These are phyloP conservation scores for Cheilosia grossa DNA, from an alignment of 2,888 invertebrate species.

Conservation along the genomic window DNA sequence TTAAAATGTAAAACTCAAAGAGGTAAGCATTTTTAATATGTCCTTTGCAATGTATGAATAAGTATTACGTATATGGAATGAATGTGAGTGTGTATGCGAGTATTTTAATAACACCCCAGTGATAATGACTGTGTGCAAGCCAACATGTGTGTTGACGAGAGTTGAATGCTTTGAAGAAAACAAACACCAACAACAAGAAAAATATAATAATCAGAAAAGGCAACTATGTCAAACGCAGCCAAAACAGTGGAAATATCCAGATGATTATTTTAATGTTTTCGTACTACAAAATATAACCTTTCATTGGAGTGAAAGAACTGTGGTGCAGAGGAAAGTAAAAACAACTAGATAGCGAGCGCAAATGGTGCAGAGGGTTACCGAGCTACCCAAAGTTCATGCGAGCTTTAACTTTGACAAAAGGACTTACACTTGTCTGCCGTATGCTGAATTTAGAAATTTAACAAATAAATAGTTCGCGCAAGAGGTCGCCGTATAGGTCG, in stretches of 20 bases:
- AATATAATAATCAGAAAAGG: conserved; percentile 45
- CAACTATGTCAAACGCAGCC: conserved; percentile 65
- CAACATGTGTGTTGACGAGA: conserved; percentile 38
- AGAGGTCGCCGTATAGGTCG: no score
- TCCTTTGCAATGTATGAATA: conserved; percentile 70
- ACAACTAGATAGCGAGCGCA: no score
- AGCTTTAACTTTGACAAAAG: no score
- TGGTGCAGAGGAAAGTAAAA: no score
- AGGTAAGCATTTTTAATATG: conserved; percentile 74
- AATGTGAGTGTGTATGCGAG: conserved; percentile 54
- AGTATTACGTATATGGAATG: conserved; percentile 40
- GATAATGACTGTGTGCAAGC: conserved; percentile 68
- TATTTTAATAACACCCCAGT: conserved; percentile 74
- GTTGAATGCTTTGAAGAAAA: conserved; percentile 59
- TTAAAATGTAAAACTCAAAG: conserved; percentile 74
- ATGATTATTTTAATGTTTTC: conserved; percentile 38
- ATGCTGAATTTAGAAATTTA: no score
- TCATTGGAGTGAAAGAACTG: not conserved
- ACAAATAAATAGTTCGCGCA: no score
- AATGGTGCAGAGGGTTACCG: no score
- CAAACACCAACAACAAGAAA: conserved; percentile 26
- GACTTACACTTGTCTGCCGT: no score
- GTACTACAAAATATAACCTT: not conserved
- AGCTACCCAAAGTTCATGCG: no score
- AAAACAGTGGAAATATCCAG: conserved; percentile 56